Percentiles rank a stretch among this genome's conserved stretches.
These are phyloP conservation scores for Allygus modestus DNA, from an alignment of 2,888 invertebrate species.

Conservation along the genomic window DNA sequence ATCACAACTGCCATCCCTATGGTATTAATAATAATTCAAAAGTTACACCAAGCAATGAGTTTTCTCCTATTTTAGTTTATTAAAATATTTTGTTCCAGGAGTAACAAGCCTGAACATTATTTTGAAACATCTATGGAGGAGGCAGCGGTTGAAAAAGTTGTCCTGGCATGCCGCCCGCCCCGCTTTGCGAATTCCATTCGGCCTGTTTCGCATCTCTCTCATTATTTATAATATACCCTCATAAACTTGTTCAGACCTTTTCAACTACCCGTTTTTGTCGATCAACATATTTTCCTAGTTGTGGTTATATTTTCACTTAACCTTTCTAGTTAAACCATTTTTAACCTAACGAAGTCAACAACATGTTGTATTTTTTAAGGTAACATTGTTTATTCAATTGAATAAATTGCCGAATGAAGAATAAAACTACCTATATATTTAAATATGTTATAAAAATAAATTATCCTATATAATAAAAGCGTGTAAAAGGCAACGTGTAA, in stretches of 20 bases:
- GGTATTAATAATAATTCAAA: neutral
- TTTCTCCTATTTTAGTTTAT: constrained; percentile 19
- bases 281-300: constrained; percentile 11
- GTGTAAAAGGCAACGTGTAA: too few species aligned
- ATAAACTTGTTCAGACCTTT: constrained; percentile 1
- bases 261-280: neutral
- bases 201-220: constrained; percentile 30
- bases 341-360: too few species aligned
- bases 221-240: constrained; percentile 32
- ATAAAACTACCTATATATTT: too few species aligned
- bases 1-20: neutral
- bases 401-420: too few species aligned
- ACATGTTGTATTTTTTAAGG: too few species aligned
- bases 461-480: too few species aligned
- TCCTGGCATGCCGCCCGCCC: constrained; percentile 27
- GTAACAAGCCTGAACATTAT: constrained; percentile 24
- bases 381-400: too few species aligned
- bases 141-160: constrained; percentile 14
- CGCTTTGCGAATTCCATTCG: constrained; percentile 21
- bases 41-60: neutral
- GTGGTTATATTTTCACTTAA: too few species aligned
- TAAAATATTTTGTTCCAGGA: constrained; percentile 33
- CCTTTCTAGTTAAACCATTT: too few species aligned
- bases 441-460: too few species aligned
- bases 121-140: constrained; percentile 18